Evolutionary conservation across 2,113 vertebrate genomes (phyloP), one percentile per base, ranked within the genome.

Genomic region (Pyxicephalus adspersus): DNA sequence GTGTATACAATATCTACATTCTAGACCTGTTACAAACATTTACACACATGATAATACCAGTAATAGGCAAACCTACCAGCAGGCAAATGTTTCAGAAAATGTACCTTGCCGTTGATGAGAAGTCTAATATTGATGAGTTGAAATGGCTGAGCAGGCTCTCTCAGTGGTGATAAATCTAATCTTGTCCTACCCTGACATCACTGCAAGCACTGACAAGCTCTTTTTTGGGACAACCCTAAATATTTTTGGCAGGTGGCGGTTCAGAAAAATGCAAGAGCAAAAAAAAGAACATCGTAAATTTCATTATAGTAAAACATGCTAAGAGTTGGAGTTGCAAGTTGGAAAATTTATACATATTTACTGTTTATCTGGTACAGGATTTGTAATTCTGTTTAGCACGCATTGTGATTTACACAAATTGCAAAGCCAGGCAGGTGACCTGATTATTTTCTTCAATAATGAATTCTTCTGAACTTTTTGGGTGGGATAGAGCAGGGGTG

Each of bases 181-280:
- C 26, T 52, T 34, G 70, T 58, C 70, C 28, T 52, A 22, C 26
- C 18, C 70, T 73, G 28, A 73, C 50, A 58, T 31, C 71, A 74
- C 71, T 74, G 58, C 71, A 74, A 60, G 71, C 54, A 38, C 55
- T 74, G 71, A 74, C 71, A 60, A 52, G 54, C 54, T 71, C 25
- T 22, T 22, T 45, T 55, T 16, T 34, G 28, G 70, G 70, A 31
- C 68, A 29, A 26, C 68, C 28, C 71, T 60, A 60, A 74, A 60
- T 60, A 74, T 74, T 73, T 71, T 58, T 58, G 70, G 52, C 70
- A 73, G 70, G 29, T 73, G 70, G 52, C 31, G 57, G 68, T 31
- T 55, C 16, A 57, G 28, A 73, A 26, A 26, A 68, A 64, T 45
- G 38, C 15, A 45, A 45, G 38, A 45, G 11, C 38, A 45, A 45